A percentile compares a stretch with the other conserved stretches of the same genome.
These are phyloP conservation scores for Gnathonemus echidnorhynchus DNA, from an alignment of 2,113 vertebrate genomes.

Conservation along the genomic window DNA sequence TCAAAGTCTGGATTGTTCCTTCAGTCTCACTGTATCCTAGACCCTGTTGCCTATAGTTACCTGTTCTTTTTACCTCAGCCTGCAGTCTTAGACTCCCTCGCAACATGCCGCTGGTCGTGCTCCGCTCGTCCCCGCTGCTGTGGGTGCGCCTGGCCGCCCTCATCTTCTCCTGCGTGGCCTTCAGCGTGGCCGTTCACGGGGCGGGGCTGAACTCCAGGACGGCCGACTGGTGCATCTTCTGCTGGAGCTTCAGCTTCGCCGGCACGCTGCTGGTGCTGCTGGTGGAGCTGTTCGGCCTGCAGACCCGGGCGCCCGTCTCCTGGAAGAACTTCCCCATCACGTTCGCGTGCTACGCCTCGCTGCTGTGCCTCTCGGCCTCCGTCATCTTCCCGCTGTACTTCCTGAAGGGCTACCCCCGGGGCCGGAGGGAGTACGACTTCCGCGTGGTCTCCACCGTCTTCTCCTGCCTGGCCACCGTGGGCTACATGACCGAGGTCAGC, in stretches of 20 bases:
- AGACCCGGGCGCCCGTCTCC: conserved; percentile 67
- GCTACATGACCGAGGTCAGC: conserved; percentile 72
- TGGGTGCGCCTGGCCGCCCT: conserved; percentile 71
- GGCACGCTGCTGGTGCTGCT: conserved; percentile 69
- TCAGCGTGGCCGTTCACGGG: conserved; percentile 70
- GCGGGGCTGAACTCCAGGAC: conserved; percentile 21
- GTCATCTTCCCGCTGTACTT: conserved; percentile 76
- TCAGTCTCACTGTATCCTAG: neutral
- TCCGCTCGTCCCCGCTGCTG: conserved; percentile 61
- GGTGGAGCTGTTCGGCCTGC: conserved; percentile 69
- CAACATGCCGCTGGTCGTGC: conserved; percentile 59
- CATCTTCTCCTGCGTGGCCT: conserved; percentile 73
- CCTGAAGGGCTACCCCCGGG: conserved; percentile 39
- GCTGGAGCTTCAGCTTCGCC: conserved; percentile 80
- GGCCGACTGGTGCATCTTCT: conserved; percentile 77
- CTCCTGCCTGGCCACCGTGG: conserved; percentile 73
- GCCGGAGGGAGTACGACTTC: conserved; percentile 35
- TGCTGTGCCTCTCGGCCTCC: conserved; percentile 79
- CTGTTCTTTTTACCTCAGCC: neutral
- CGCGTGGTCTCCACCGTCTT: conserved; percentile 68
- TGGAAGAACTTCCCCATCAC: conserved; percentile 89
- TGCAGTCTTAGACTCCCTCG: neutral
- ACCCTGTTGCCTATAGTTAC: neutral
- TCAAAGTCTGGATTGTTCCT: neutral
- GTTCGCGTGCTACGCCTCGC: conserved; percentile 73